Evolutionary conservation across 2,888 invertebrate species (phyloP).

Genomic region (Branchellion lobata): DNA sequence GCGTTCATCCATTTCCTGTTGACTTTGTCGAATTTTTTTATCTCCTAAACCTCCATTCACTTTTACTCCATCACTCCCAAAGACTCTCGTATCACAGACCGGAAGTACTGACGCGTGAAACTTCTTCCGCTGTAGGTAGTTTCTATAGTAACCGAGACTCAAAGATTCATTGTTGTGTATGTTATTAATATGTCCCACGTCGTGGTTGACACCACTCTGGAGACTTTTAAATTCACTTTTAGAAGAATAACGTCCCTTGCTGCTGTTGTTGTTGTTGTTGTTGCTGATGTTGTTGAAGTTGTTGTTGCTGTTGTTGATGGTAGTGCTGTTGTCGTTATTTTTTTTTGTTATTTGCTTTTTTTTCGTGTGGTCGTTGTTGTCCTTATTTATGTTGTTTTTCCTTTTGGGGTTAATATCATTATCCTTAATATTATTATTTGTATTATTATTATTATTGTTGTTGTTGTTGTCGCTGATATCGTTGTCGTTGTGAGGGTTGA

Average conservation of each 20-base stretch:
- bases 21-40: not conserved
- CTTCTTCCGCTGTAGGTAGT: not conserved
- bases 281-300: constrained; percentile 8
- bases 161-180: no score
- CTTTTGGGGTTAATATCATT: not conserved
- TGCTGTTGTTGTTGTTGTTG: no score
- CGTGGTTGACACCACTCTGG: no score
- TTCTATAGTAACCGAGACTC: not conserved
- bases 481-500: not conserved
- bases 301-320: not conserved
- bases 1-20: not conserved
- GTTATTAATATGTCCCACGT: no score
- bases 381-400: not conserved
- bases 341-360: not conserved
- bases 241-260: no score
- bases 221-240: no score
- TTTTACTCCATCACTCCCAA: not conserved
- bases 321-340: not conserved
- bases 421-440: no score
- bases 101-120: constrained; percentile 18
- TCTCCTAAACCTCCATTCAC: not conserved
- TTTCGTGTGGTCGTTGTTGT: no score
- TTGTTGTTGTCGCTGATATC: constrained; percentile 10
- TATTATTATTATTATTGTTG: not conserved
- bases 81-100: not conserved